Evolutionary conservation across 2,113 vertebrate species (phyloP).

Genomic region (Sylvietta virens): DNA sequence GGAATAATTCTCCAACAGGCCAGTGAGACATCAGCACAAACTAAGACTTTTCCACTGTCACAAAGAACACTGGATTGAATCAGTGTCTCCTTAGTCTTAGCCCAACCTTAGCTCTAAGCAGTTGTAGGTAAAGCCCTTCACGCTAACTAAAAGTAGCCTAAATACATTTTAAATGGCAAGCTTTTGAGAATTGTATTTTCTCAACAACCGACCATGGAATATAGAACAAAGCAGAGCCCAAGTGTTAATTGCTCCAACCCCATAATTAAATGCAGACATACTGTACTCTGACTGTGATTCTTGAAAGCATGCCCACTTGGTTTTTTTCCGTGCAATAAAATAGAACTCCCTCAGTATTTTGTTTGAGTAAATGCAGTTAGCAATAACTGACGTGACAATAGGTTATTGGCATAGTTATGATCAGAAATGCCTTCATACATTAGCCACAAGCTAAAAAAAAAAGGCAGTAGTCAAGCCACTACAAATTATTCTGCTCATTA

Average conservation of each 20-base stretch:
- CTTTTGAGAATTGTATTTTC: constrained; percentile 58
- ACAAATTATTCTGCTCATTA: constrained; percentile 23
- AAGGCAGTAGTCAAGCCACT: background rate
- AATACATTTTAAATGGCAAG: constrained; percentile 35
- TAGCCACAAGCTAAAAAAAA: background rate
- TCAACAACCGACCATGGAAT: constrained; percentile 42
- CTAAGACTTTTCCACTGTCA: background rate
- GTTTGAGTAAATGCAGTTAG: constrained; percentile 5
- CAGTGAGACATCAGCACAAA: background rate
- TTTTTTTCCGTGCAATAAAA: constrained; percentile 33
- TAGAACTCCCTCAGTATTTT: constrained; percentile 8
- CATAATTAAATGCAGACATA: constrained; percentile 64
- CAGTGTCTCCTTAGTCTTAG: background rate
- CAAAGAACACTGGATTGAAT: background rate
- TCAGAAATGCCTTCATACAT: background rate
- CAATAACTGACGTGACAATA: constrained; percentile 23
- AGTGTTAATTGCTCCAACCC: constrained; percentile 59
- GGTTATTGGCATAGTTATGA: constrained; percentile 8
- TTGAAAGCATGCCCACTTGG: constrained; percentile 50
- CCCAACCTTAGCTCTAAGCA: background rate
- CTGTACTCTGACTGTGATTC: constrained; percentile 57
- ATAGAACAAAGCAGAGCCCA: constrained; percentile 52
- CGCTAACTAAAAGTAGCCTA: background rate
- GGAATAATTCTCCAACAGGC: background rate
- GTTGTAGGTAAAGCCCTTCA: background rate